Percentiles rank a stretch among this genome's conserved stretches.
phyloP scores from a whole-genome alignment of 2,797 vertebrate genomes.

The Huso huso region DNA sequence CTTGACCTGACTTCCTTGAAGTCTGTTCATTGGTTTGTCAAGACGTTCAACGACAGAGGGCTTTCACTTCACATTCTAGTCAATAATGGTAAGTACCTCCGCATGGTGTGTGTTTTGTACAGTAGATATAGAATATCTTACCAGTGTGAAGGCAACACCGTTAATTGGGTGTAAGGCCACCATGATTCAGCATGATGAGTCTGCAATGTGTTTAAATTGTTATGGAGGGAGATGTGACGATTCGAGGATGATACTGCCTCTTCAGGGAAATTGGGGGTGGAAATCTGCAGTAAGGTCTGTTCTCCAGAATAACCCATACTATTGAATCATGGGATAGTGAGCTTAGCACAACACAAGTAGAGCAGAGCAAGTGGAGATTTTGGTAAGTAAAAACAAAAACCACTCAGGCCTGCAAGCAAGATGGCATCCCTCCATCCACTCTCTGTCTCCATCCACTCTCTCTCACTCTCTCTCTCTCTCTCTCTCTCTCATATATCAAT shows the following conservation, averaged over 20 bases:
- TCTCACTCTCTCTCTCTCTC: neutral
- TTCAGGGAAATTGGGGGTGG: slow-evolving; percentile 25
- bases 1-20: slow-evolving; percentile 79
- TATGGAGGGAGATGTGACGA: too few species aligned
- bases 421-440: neutral
- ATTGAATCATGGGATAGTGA: too few species aligned
- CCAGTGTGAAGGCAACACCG: too few species aligned
- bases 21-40: slow-evolving; percentile 69
- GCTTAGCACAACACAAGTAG: too few species aligned
- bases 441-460: neutral
- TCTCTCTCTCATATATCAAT: neutral
- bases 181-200: too few species aligned
- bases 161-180: too few species aligned
- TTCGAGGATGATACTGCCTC: too few species aligned
- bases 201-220: too few species aligned
- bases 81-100: slow-evolving; percentile 73
- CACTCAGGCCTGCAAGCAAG: too few species aligned
- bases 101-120: neutral
- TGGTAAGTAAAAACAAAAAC: too few species aligned
- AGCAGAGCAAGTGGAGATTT: slow-evolving; percentile 25
- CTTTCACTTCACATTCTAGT: slow-evolving; percentile 76
- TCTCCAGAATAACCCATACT: too few species aligned
- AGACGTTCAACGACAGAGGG: slow-evolving; percentile 56
- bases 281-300: neutral
- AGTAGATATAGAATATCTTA: too few species aligned